Conservation (phyloP, 2,113 vertebrate genomes). For the Lepus timidus region DNA sequence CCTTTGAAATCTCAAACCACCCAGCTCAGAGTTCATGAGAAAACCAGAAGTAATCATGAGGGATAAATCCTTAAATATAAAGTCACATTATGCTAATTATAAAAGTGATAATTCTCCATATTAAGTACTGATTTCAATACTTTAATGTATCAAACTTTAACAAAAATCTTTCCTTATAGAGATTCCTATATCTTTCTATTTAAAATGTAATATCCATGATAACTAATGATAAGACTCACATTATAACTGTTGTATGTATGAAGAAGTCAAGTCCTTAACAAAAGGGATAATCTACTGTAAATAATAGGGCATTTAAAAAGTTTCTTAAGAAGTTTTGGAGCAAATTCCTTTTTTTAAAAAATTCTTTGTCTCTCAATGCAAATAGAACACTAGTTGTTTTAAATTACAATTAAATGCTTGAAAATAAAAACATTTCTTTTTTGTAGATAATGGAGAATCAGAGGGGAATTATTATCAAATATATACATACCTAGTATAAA, state of each 20-base stretch:
- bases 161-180: not conserved
- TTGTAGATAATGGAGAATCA: conserved; percentile 59
- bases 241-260: not conserved
- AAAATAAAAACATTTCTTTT: conserved; percentile 65
- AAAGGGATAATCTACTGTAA: conserved; percentile 45
- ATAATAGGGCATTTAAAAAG: not conserved
- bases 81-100: conserved; percentile 22
- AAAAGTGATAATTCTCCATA: not conserved
- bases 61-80: conserved; percentile 23
- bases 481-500: conserved; percentile 40
- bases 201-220: conserved; percentile 12
- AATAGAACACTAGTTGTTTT: not conserved
- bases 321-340: conserved; percentile 1
- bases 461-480: conserved; percentile 55
- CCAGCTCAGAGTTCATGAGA: not conserved
- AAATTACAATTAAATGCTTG: conserved; percentile 59
- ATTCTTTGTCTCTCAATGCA: not conserved
- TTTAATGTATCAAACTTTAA: not conserved
- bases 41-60: not conserved
- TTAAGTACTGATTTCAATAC: conserved; percentile 32
- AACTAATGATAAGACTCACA: conserved; percentile 17
- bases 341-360: not conserved
- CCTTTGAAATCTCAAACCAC: not conserved
- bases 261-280: conserved; percentile 41
- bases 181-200: not conserved